Conservation (phyloP, 2,888 invertebrate genomes). For the Ichneumoninae sp. region DNA sequence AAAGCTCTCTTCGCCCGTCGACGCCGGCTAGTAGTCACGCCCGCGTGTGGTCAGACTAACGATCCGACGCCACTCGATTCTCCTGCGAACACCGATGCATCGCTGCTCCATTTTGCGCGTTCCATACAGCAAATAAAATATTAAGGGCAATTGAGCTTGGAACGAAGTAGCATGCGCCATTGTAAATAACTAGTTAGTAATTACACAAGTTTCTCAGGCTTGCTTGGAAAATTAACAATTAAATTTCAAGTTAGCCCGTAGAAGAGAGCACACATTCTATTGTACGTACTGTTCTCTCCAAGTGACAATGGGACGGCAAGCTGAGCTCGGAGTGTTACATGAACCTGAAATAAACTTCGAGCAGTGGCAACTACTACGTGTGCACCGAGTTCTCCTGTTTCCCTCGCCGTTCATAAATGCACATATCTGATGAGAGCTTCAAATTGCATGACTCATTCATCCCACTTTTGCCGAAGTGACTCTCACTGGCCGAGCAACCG, state of each 20-base stretch:
- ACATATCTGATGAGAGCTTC: slow-evolving; percentile 36
- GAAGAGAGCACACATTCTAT: background rate
- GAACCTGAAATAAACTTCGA: slow-evolving; percentile 14
- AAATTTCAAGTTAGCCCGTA: background rate
- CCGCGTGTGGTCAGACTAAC: slow-evolving; percentile 22
- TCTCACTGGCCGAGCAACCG: background rate
- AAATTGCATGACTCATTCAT: slow-evolving; percentile 41
- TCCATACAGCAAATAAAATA: background rate
- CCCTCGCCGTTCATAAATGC: slow-evolving; percentile 39
- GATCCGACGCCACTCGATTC: background rate
- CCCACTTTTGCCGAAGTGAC: background rate
- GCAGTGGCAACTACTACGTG: slow-evolving; percentile 7
- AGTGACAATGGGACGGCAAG: slow-evolving; percentile 17
- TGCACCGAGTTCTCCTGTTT: background rate
- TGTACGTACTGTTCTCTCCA: background rate
- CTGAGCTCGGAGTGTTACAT: slow-evolving; percentile 15
- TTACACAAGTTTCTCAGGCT: background rate
- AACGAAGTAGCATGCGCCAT: background rate
- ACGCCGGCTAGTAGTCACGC: slow-evolving; percentile 8
- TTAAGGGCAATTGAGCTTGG: background rate
- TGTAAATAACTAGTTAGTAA: background rate
- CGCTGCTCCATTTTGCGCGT: background rate
- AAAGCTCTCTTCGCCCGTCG: background rate
- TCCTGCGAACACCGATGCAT: background rate
- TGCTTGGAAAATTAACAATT: background rate